Evolutionary conservation across 2,113 vertebrate genomes (phyloP).

Genomic region (Oreochromis aureus): DNA sequence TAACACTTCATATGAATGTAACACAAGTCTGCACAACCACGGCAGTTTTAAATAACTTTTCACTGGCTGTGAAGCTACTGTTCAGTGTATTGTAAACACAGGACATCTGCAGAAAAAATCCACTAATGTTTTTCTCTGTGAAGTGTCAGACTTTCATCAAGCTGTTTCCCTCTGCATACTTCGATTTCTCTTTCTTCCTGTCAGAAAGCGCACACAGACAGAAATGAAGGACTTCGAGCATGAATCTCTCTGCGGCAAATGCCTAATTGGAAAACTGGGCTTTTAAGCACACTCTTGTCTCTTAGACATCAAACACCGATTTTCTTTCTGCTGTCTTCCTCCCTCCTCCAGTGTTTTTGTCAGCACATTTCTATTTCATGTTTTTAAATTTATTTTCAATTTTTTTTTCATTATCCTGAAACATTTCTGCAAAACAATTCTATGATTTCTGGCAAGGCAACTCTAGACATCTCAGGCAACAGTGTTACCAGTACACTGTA

Average conservation of each 20-base stretch:
- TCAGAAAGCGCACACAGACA: not conserved
- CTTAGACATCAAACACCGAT: not conserved
- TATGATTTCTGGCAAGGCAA: slow-evolving; percentile 8
- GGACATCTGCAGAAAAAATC: not conserved
- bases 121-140: not conserved
- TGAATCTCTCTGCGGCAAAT: not conserved
- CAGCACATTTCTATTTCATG: not conserved
- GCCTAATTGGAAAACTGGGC: not conserved
- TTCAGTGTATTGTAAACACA: not conserved
- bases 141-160: not conserved
- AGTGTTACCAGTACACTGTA: not conserved
- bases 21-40: not conserved
- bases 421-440: not conserved
- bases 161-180: not conserved
- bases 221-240: not conserved
- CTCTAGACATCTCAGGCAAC: slow-evolving; percentile 1
- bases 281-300: not conserved
- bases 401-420: not conserved
- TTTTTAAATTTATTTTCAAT: not conserved
- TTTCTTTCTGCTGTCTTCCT: not conserved
- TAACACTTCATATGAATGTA: not conserved
- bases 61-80: not conserved
- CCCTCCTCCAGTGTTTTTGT: not conserved
- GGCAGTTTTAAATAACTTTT: not conserved
- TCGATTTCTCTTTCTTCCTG: not conserved